Conservation (phyloP, 1,140 invertebrate species). For the Macrocentrus cingulum region DNA sequence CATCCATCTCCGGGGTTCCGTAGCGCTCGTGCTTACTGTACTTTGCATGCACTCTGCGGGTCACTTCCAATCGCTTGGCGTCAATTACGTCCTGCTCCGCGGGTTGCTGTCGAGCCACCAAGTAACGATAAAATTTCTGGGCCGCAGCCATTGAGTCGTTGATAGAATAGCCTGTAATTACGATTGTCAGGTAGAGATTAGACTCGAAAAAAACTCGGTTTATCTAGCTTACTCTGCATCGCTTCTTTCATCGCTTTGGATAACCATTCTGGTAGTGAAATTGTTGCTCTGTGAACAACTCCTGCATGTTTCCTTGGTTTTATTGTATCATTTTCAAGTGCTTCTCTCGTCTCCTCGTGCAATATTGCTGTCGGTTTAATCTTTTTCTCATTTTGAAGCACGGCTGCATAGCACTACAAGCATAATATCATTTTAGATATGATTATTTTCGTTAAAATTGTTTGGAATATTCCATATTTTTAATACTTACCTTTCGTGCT, state of each 20-base stretch:
- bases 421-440: neutral
- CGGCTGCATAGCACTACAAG: slow-evolving; percentile 44
- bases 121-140: slow-evolving; percentile 64
- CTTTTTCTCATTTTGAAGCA: slow-evolving; percentile 44
- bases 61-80: slow-evolving; percentile 50
- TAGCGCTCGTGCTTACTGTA: slow-evolving; percentile 37
- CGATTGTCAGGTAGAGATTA: slow-evolving; percentile 50
- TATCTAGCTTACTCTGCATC: slow-evolving; percentile 52
- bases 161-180: slow-evolving; percentile 57
- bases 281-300: slow-evolving; percentile 54
- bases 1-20: slow-evolving; percentile 39
- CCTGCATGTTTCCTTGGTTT: slow-evolving; percentile 74
- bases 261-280: slow-evolving; percentile 64
- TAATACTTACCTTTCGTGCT: slow-evolving; percentile 2
- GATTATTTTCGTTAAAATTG: neutral
- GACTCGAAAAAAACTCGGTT: neutral
- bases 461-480: neutral
- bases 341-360: slow-evolving; percentile 56
- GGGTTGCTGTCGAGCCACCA: slow-evolving; percentile 65
- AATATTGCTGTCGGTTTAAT: slow-evolving; percentile 46
- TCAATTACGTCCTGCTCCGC: slow-evolving; percentile 62
- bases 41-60: slow-evolving; percentile 43
- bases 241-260: slow-evolving; percentile 58
- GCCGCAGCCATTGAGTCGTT: slow-evolving; percentile 58
- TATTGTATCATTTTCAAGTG: slow-evolving; percentile 61